Conservation (phyloP, 2,797 vertebrate species). For the Pelobates cultripes region DNA sequence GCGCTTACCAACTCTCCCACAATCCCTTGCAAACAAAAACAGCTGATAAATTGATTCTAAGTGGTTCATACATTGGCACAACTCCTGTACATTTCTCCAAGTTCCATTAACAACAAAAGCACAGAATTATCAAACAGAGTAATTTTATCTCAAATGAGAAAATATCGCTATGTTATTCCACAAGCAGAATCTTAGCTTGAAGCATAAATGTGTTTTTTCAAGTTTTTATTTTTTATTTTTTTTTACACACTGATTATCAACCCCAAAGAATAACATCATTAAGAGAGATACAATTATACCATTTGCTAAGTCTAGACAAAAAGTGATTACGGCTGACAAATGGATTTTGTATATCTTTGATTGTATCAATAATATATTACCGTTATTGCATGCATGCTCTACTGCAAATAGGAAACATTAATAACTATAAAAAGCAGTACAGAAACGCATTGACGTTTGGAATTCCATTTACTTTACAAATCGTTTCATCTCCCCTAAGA, state of each 20-base stretch:
- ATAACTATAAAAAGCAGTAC: not conserved
- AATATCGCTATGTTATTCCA: not conserved
- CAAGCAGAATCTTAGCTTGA: not conserved
- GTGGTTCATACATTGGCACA: constrained; percentile 12
- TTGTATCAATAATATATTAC: not conserved
- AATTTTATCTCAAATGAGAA: not conserved
- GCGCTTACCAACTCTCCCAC: constrained; percentile 11
- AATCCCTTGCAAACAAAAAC: constrained; percentile 10
- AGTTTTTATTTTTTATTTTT: not conserved
- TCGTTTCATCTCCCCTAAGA: not conserved
- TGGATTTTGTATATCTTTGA: not conserved
- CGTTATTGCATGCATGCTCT: not conserved
- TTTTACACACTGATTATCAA: not conserved
- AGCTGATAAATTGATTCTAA: constrained; percentile 15
- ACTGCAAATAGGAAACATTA: not conserved
- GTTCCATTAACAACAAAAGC: not conserved
- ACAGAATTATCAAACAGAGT: not conserved
- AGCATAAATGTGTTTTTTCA: no score
- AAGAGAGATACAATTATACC: not conserved
- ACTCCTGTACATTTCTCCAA: not conserved
- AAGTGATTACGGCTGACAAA: not conserved
- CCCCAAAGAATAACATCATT: constrained; percentile 1
- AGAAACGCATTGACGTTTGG: not conserved
- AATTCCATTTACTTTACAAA: not conserved
- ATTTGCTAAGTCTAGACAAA: not conserved